Evolutionary conservation across 2,797 vertebrate species (phyloP).

Genomic region (Glossophaga mutica): DNA sequence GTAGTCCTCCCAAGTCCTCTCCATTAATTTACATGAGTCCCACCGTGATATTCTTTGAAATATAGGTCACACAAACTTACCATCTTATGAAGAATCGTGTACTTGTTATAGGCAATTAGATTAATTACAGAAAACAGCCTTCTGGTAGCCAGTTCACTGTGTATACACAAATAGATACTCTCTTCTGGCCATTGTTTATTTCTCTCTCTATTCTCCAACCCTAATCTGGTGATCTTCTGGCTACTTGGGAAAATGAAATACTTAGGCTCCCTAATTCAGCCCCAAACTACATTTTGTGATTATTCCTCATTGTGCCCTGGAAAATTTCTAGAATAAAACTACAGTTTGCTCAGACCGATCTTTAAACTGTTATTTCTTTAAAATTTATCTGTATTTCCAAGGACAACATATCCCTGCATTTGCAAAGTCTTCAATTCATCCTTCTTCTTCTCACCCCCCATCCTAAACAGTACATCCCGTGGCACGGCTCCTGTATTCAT

Average conservation of each 20-base stretch:
- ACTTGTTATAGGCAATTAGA: background rate
- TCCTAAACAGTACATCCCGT: background rate
- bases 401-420: background rate
- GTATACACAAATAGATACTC: background rate
- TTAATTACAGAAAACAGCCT: conserved; percentile 2
- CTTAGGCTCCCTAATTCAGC: background rate
- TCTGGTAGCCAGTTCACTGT: too few species aligned
- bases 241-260: background rate
- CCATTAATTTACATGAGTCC: background rate
- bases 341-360: background rate
- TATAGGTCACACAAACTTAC: background rate
- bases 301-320: background rate
- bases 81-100: background rate
- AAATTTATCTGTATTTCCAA: background rate
- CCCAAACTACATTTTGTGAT: background rate
- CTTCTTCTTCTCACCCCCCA: background rate
- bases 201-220: background rate
- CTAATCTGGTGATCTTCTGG: background rate
- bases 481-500: background rate
- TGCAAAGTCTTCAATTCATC: background rate
- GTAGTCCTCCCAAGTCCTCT: accelerated
- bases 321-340: background rate
- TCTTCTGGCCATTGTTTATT: background rate
- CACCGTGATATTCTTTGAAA: background rate
- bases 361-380: background rate